Base-by-base conservation (phyloP, 2,888 invertebrate species). In the Meganola albula region DNA sequence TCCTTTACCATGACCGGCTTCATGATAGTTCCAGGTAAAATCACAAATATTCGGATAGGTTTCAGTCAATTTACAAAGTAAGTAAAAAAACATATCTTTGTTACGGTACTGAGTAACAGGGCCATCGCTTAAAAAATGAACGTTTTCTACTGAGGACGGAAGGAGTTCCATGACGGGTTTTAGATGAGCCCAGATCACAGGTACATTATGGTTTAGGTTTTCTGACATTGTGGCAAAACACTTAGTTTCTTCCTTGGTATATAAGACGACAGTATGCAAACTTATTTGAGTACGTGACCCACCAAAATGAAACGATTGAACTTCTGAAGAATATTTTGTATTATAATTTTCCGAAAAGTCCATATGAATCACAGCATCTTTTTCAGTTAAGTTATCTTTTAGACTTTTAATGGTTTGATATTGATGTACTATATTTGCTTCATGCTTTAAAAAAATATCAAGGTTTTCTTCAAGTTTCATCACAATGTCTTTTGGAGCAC, bases 1-100 rank as follows among this genome's bases (percentile, higher is more conserved):
- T 21, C 60, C 63, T 40, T 66, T 65, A 4, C 62, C 63, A 37
- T 67, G 65, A 3, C 63, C 60, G 4, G 52, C 50, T 40, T 64
- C 41, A 3, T 40, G 44, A 34, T 51, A 41, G 24, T 45, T 38
- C 44, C 41, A 45, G 8, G 29, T 26, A 20, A 18, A 40, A 24
- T 18, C 21, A 1, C 8, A 9, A 9, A 34, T 10, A 4, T 16
- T n/a, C n/a, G n/a, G 18, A 21, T 24, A 21, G 27, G 33, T 21
- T 34, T 28, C 22, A 10, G 20, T 12, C 8, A 11, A 40, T 13
- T 18, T 33, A 21, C 12, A 31, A 28, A 7, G 36, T 46, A 9
- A 43, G n/a, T n/a, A 21, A 23, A 31, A 44, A 29, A 49, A 46
- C 37, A 46, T 46, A 3, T 22, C 27, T 23, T 42, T 41, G 12